Base-by-base conservation (phyloP, 2,888 invertebrate genomes). In the Shargacucullia verbasci region DNA sequence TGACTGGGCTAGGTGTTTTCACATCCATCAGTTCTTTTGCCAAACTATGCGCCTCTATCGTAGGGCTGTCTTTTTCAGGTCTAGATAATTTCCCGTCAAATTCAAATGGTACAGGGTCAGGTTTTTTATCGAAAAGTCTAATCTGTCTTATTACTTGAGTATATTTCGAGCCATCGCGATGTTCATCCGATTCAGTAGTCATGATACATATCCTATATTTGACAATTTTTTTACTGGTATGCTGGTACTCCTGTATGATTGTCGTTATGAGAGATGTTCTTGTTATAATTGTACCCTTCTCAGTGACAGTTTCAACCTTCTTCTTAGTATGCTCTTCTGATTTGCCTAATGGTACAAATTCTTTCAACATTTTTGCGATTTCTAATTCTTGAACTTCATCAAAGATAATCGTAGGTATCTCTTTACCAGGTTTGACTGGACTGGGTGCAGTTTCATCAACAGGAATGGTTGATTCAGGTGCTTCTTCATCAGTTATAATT, bases 31-130 rank as follows among this genome's bases (percentile, higher is more conserved):
- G 33, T 11, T 31, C 53, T 14, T 45, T 43, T 40, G 25, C 14
- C 6, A 39, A 7, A n/a, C 13, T 39, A 4, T 27, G 14, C 5
- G 15, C 20, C 7, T 46, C 27, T 2, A 83, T 85, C 85, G 84
- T 13, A 31, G 84, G 83, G 84, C 11, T 5, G 25, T 8, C 7
- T 25, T 40, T 27, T 1, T n/a, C n/a, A 8, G 8, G 15, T n/a
- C n/a, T 12, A n/a, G 47, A n/a, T 9, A 59, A 46, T 43, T 59
- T 46, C 2, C 60, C 56, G 49, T 68, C 45, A 20, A 70, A 65
- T 8, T 61, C 43, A 0, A 55, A 52, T 20, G 71, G 67, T 0
- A 59, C 44, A 0, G 55, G 54, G 6, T 55, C 60, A 0, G 68
- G 53, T 31, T 58, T 35, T 1, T 50, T 55, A 7, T 64, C 61